phyloP scores from a whole-genome alignment of 2,113 vertebrate species.

The Globicephala melas region DNA sequence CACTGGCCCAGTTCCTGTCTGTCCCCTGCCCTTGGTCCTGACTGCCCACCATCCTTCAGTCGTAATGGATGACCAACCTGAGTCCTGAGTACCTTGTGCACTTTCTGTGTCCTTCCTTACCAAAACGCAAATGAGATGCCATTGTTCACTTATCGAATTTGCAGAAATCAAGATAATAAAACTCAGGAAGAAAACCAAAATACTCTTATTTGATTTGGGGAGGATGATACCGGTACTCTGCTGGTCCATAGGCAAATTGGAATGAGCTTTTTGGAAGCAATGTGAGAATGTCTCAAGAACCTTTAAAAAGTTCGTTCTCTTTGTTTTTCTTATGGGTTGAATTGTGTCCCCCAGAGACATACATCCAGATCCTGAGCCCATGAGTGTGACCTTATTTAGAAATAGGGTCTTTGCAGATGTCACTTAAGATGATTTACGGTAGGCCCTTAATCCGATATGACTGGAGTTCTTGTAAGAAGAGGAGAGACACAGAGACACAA shows the following conservation, averaged over 20 bases:
- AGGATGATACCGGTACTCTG: rapidly evolving
- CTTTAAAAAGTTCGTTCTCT: background rate
- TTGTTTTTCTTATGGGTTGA: background rate
- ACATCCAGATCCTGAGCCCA: background rate
- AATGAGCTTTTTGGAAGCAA: background rate
- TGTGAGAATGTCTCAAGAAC: too few species aligned
- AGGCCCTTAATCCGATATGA: too few species aligned
- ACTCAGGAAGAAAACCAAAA: background rate
- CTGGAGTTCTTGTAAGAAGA: background rate
- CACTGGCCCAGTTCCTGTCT: background rate
- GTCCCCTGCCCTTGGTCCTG: background rate
- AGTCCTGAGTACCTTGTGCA: too few species aligned
- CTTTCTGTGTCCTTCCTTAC: background rate
- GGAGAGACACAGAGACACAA: background rate
- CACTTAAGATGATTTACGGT: background rate
- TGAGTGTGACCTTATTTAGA: background rate
- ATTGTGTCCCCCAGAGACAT: background rate
- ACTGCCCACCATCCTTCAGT: background rate
- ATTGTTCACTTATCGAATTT: background rate
- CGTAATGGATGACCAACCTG: rapidly evolving
- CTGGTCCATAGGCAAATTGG: background rate
- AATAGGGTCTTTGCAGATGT: background rate
- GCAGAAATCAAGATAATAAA: background rate
- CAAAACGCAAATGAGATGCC: background rate
- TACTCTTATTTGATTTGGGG: rapidly evolving